A percentile compares a stretch with the other conserved stretches of the same genome.
These are phyloP conservation scores for Grantiella picta DNA, from an alignment of 2,113 vertebrate genomes.

Conservation along the genomic window DNA sequence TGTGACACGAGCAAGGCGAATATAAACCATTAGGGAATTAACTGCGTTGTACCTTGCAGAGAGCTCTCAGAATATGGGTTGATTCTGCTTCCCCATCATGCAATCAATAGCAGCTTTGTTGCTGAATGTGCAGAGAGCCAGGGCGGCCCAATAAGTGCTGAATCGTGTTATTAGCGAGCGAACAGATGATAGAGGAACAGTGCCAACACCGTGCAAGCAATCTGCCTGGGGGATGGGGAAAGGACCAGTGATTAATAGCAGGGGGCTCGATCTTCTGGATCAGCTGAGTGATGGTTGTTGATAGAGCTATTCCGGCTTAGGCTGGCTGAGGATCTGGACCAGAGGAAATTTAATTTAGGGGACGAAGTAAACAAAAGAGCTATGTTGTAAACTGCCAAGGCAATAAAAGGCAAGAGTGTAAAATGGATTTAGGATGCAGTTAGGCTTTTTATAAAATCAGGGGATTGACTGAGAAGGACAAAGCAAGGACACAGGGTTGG, in stretches of 20 bases:
- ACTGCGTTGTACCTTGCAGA: neutral
- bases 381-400: neutral
- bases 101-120: constrained; percentile 22
- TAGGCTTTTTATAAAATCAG: constrained; percentile 3
- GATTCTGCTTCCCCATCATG: neutral
- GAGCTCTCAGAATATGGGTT: neutral
- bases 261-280: neutral
- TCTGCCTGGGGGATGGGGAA: neutral
- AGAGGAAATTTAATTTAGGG: neutral
- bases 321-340: neutral
- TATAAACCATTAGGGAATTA: neutral
- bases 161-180: constrained; percentile 8
- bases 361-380: neutral
- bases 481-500: neutral
- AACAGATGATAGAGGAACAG: neutral
- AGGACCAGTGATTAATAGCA: neutral
- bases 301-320: neutral
- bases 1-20: neutral
- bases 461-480: neutral
- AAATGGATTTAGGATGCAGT: constrained; percentile 22
- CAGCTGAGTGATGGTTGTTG: neutral
- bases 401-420: neutral
- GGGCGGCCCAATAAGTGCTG: neutral
- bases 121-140: neutral
- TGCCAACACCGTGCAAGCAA: neutral